phyloP scores from a whole-genome alignment of 2,888 invertebrate species.

The Metacarcinus magister region DNA sequence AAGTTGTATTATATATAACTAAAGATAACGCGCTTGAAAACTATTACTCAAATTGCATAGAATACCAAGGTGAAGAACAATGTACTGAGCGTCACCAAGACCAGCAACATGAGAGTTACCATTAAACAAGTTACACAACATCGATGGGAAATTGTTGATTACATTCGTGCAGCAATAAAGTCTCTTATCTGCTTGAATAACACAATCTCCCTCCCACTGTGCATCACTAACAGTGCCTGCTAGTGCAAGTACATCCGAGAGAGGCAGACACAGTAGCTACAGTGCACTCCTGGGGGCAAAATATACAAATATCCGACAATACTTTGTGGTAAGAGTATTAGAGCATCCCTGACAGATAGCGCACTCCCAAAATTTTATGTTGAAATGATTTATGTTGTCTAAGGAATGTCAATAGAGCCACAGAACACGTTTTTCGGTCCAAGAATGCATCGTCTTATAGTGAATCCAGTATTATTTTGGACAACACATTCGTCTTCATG shows the following conservation, averaged over 20 bases:
- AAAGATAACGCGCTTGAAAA: neutral
- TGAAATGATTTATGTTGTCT: too few species aligned
- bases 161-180: neutral
- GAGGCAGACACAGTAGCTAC: neutral
- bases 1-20: neutral
- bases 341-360: neutral
- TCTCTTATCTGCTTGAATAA: neutral
- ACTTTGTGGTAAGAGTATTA: constrained; percentile 6
- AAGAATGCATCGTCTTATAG: too few species aligned
- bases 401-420: too few species aligned
- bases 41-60: neutral
- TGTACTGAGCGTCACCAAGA: neutral
- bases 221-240: neutral
- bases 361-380: neutral
- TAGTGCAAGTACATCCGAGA: neutral
- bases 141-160: neutral
- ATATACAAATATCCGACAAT: constrained; percentile 26
- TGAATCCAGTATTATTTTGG: too few species aligned
- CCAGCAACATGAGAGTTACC: too few species aligned
- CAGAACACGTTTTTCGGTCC: too few species aligned
- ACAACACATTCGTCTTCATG: too few species aligned
- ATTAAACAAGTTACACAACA: neutral
- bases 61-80: neutral
- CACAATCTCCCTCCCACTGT: neutral
- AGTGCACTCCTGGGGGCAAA: neutral